These are phyloP conservation scores for Carassius auratus DNA, from an alignment of 2,113 vertebrate genomes.

Conservation along the genomic window DNA sequence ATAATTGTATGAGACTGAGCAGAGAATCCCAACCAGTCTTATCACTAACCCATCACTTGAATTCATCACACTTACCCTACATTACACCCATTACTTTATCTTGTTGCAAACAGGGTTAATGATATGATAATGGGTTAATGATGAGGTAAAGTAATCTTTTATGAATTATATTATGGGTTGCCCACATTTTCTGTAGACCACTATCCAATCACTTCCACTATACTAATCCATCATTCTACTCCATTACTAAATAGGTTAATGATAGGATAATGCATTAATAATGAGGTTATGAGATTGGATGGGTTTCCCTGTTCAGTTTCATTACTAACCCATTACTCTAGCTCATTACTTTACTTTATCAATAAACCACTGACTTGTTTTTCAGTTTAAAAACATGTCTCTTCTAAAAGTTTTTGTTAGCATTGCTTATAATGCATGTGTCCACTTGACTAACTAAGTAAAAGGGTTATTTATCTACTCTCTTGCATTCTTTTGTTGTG, in stretches of 20 bases:
- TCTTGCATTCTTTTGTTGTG: neutral
- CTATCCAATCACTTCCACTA: neutral
- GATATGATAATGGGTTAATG: neutral
- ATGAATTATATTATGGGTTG: neutral
- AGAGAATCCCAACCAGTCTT: neutral
- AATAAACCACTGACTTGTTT: neutral
- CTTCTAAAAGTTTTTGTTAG: neutral
- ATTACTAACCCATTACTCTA: neutral
- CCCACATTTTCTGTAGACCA: neutral
- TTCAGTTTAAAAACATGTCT: neutral
- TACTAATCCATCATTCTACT: neutral
- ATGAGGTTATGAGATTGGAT: neutral
- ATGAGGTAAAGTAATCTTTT: neutral
- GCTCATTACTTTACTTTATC: too few relatives aligned
- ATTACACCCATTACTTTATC: neutral
- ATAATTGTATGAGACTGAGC: neutral
- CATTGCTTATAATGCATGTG: neutral
- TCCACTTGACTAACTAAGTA: neutral
- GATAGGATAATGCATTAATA: neutral
- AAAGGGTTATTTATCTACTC: constrained; percentile 15
- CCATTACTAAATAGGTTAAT: neutral
- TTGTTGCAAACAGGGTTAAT: neutral
- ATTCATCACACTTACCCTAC: neutral
- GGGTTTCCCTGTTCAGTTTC: neutral
- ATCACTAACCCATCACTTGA: neutral